phyloP scores from a whole-genome alignment of 2,113 vertebrate genomes.

The Colossoma macropomum region DNA sequence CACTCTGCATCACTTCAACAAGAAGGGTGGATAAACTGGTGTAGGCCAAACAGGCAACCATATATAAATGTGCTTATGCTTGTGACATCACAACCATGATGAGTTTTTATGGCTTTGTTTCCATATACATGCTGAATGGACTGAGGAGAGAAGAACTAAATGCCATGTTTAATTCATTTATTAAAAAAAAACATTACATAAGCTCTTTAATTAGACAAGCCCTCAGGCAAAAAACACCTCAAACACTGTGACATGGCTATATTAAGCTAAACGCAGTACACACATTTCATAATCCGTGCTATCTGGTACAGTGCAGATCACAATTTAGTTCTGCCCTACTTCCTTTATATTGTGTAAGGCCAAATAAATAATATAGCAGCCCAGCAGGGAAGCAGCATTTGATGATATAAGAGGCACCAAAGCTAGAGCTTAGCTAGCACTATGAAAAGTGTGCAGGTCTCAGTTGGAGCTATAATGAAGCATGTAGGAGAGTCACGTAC shows the following conservation, averaged over 20 bases:
- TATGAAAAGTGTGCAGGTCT: no score
- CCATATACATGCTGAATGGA: no score
- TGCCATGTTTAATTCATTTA: no score
- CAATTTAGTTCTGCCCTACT: background rate
- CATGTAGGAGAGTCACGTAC: conserved; percentile 73
- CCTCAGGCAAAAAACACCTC: no score
- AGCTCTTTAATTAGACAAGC: no score
- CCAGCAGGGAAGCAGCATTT: background rate
- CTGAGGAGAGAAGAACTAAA: no score
- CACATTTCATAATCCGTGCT: background rate
- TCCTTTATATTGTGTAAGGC: background rate
- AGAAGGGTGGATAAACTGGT: background rate
- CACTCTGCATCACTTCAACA: background rate
- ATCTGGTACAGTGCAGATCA: background rate
- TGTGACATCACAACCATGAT: background rate
- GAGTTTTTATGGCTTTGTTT: background rate
- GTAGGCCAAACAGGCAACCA: background rate
- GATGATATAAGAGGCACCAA: background rate
- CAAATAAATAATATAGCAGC: background rate
- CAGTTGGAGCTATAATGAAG: background rate
- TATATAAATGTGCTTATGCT: background rate
- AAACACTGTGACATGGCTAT: no score
- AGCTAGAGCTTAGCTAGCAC: background rate
- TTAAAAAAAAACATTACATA: no score
- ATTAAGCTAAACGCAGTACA: background rate